A percentile compares a stretch with the other conserved stretches of the same genome.
These are phyloP conservation scores for Ellobius talpinus DNA, from an alignment of 2,113 vertebrate genomes.

Conservation along the genomic window DNA sequence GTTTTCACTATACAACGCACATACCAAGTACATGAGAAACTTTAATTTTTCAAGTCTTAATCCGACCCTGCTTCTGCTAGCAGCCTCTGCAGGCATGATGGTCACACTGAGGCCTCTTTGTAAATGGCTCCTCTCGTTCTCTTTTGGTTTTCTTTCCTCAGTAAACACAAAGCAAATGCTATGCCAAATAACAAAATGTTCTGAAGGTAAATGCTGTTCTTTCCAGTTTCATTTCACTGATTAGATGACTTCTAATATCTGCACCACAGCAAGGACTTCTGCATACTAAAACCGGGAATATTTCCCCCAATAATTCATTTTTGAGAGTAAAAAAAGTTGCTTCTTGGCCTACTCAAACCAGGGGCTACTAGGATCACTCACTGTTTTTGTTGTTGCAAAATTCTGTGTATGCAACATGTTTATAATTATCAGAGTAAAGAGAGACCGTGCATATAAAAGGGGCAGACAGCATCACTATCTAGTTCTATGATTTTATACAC, in stretches of 20 bases:
- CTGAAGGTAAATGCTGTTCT: conserved; percentile 36
- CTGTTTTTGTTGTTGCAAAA: neutral
- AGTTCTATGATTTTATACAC: conserved; percentile 33
- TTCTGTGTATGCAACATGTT: neutral
- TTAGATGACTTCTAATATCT: conserved; percentile 29
- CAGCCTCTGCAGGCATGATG: neutral
- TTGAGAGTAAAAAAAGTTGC: conserved; percentile 41
- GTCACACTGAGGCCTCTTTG: conserved; percentile 57
- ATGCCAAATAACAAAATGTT: conserved; percentile 50
- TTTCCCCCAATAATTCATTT: neutral
- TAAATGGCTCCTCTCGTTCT: conserved; percentile 49
- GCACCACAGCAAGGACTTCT: conserved; percentile 26
- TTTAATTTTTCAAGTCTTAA: conserved; percentile 46
- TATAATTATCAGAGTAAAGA: conserved; percentile 27
- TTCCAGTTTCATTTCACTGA: conserved; percentile 55
- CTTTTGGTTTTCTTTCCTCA: conserved; percentile 58
- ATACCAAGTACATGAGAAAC: conserved; percentile 23
- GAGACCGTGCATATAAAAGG: neutral
- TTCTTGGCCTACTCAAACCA: conserved; percentile 59
- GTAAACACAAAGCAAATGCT: conserved; percentile 65
- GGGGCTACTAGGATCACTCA: neutral
- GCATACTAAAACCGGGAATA: conserved; percentile 58
- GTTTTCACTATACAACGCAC: neutral
- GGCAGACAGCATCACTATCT: neutral
- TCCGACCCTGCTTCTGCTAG: neutral